Base-by-base conservation (phyloP, 2,888 invertebrate genomes). In the Torymus aiolomorphi region DNA sequence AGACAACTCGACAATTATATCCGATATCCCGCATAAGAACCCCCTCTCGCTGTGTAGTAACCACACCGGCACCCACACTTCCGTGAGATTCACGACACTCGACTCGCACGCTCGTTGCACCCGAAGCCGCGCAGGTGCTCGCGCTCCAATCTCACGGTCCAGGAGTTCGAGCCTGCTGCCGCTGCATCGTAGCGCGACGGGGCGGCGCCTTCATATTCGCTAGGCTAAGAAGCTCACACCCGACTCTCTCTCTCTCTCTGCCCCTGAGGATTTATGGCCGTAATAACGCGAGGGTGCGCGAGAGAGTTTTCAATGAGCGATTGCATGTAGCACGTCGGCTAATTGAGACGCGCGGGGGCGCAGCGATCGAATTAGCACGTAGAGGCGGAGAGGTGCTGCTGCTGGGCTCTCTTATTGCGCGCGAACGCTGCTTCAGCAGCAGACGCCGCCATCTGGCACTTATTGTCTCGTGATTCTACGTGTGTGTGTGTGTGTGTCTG, bases 131-230 rank as follows among this genome's bases (percentile, higher is more conserved):
- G n/a, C 49, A 61, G 51, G 66, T 66, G 63, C 63, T 61, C 67
- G 63, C 65, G 42, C 76, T 71, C 77, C 80, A 80, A 80, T 80
- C 80, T 80, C 80, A 80, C 80, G 80, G 77, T 80, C 77, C 80
- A 78, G 54, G 74, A 73, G 77, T 80, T 80, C 80, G 70, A 56
- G 62, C 66, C 76, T 77, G 51, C 77, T 61, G 76, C 66, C 18
- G 16, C 24, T 67, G 54, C 61, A 61, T 31, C 62, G 51, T 49
- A 20, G 61, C 57, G 72, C 72, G 31, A 24, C 16, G 24, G 16
- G 14, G 24, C 14, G 52, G 52, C 49, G 13, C 20, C 65, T 31
- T 52, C 69, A 62, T 69, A 67, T 69, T 74, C 63, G 63, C 54
- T 61, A 63, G 42, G 18, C 57, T 12, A 63, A 24, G 63, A 42